These are phyloP conservation scores for Alviniconcha marisindica DNA, from an alignment of 1,140 invertebrate genomes.

Conservation along the genomic window DNA sequence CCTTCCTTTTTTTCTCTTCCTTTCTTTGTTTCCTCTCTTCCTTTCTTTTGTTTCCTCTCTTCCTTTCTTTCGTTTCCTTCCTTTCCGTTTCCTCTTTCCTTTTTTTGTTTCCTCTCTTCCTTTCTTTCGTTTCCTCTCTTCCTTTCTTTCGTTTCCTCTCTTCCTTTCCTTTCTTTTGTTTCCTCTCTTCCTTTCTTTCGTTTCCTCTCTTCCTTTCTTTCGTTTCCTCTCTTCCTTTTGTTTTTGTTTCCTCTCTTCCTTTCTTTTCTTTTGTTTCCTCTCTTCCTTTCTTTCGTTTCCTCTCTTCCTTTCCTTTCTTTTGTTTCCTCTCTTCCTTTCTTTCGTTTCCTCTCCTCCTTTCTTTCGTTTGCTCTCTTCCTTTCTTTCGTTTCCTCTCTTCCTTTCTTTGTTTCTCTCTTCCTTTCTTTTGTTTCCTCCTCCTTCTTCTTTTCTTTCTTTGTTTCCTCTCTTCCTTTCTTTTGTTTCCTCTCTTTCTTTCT, in stretches of 20 bases:
- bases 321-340: not conserved
- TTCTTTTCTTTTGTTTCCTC: not conserved
- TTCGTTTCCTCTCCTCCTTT: not conserved
- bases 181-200: not conserved
- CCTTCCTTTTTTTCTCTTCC: not conserved
- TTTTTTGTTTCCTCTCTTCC: no score
- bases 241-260: not conserved
- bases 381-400: not conserved
- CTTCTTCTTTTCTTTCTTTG: not conserved
- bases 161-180: not conserved
- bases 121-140: not conserved
- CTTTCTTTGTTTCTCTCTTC: not conserved
- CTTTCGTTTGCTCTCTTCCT: not conserved
- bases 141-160: not conserved
- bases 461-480: not conserved
- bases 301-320: not conserved
- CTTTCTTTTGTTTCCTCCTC: not conserved
- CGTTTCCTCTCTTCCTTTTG: not conserved
- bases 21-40: not conserved
- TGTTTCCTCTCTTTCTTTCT: slow-evolving; percentile 8
- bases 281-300: not conserved
- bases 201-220: not conserved
- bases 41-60: not conserved
- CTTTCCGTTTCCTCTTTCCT: not conserved
- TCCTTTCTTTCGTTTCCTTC: not conserved